Evolutionary conservation across 2,888 invertebrate species (phyloP), one percentile per base, ranked within the genome.

Genomic region (Spisula solida): DNA sequence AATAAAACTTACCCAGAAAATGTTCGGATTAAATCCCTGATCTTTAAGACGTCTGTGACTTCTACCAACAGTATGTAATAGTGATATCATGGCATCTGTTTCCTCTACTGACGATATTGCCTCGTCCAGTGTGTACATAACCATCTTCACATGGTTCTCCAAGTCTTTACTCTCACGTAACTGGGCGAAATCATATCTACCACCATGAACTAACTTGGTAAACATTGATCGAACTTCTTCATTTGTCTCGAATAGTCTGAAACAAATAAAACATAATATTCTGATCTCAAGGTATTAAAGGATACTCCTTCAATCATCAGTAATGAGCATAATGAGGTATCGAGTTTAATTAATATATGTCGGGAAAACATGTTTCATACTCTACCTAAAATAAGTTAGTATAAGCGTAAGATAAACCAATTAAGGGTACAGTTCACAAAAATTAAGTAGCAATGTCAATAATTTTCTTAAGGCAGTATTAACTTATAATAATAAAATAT

Each of bases 61-160:
- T 87, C 98, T 98, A 8, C 98, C 99, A 83, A 98, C 98, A 96
- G 98, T 98, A 95, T 98, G 98, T 88, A 99, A 97, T 96, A 98
- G 98, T 94, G 98, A 97, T 96, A 98, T 98, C 97, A 98, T 98
- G 95, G 98, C 97, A 96, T 99, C 98, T 96, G 98, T 97, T 96
- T 98, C 98, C 95, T 98, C 98, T 90, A 99, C 97, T n/a, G 98
- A 98, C 96, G 98, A 98, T 97, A 99, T 99, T 90, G 98, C 98
- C 96, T 98, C 98, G 96, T 99, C 98, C 90, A 99, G 97, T 0
- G 98, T 98, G 95, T 97, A 98, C 98, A 99, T 99, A 48, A 99
- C 98, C 95, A 98, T 98, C 95, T 98, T 98, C 84, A 98, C 99
- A 96, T 99, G 99, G 93, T 98, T 98, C 1, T 98, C 98, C 89